Base-by-base conservation (phyloP, 1,140 invertebrate genomes). In the Armadillidium nasatum region DNA sequence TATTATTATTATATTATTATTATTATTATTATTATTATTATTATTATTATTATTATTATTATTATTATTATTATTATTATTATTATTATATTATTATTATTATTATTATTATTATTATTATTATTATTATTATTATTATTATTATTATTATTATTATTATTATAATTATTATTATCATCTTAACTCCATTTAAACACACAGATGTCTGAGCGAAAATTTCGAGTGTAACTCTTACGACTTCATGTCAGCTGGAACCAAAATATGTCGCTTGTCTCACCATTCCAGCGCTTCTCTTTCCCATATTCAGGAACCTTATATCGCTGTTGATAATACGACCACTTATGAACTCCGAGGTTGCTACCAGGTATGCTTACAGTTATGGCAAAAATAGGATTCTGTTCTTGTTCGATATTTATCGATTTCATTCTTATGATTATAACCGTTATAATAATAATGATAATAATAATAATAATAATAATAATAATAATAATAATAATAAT, bases 271-370 rank as follows among this genome's bases (percentile, higher is more conserved):
- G 10, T 94, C 93, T 82, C 94, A 96, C 87, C 93, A 96, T 83
- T 92, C 93, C 19, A 88, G 92, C 76, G 92, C 94, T 33, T 95
- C 94, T 4, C 87, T 97, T 22, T 89, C 81, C 7, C 81, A 82
- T 50, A 79, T 82, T 71, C 82, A 87, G 75, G 87, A 88, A 71
- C 87, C 87, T 0, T 88, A 88, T 79, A 77, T 88, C 43, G 82
- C 84, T 11, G 84, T 87, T 44, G 82, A 83, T 15, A 86, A 83
- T 4, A 84, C 87, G 23, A 83, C 84, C 0, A 96, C 94, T 6
- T 96, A 95, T 85, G 94, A 96, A 86, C 86, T 96, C 72, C 92
- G 92, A 78, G 94, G 94, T 4, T 97, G 94, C 84, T 97, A 96
- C 87, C 96, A 96, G 85, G 93, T 95, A 67, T 60, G 50, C 11